Evolutionary conservation across 2,113 vertebrate species (phyloP).

Genomic region (Coturnix japonica): DNA sequence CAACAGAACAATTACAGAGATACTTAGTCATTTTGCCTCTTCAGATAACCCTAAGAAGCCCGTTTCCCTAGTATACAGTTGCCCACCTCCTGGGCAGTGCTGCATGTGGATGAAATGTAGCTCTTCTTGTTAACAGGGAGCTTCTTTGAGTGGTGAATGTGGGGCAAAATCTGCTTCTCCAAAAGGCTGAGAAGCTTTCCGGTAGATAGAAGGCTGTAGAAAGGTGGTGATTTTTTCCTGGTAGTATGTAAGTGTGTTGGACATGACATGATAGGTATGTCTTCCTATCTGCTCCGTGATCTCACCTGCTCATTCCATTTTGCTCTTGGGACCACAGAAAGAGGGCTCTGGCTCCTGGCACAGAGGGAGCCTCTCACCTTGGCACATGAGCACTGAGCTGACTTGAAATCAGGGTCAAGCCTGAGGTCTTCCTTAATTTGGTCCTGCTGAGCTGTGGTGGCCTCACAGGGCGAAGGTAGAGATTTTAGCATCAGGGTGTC

Average conservation of each 20-base stretch:
- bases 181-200: neutral
- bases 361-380: neutral
- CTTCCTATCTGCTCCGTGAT: rapidly evolving
- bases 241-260: neutral
- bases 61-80: neutral
- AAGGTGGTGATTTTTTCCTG: neutral
- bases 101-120: neutral
- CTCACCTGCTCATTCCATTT: neutral
- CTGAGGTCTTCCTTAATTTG: neutral
- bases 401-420: neutral
- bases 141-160: neutral
- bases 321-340: neutral
- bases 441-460: rapidly evolving
- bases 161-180: neutral
- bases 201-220: neutral
- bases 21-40: neutral
- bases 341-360: neutral
- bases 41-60: neutral
- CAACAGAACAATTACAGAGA: neutral
- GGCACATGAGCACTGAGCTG: neutral
- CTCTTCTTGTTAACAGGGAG: neutral
- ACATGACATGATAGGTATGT: neutral
- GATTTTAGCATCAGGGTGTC: neutral
- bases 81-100: neutral
- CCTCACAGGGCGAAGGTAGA: neutral